phyloP scores from a whole-genome alignment of 1,140 invertebrate species.

The Drosophila carrolli region DNA sequence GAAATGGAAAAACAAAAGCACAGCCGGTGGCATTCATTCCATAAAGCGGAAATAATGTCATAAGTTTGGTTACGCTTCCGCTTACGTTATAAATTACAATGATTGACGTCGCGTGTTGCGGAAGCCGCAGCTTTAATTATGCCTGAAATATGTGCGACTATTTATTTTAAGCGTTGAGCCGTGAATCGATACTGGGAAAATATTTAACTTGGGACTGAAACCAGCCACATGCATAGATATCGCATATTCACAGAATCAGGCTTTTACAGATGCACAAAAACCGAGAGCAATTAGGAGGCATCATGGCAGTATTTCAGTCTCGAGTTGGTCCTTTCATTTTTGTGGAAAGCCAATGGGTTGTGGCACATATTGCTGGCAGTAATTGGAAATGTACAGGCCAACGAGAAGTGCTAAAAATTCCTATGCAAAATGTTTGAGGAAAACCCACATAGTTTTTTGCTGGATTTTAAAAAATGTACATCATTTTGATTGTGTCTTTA shows the following conservation, averaged over 20 bases:
- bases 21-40: slow-evolving; percentile 40
- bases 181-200: slow-evolving; percentile 23
- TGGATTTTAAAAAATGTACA: too few species aligned
- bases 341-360: slow-evolving; percentile 25
- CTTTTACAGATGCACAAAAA: slow-evolving; percentile 9
- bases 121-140: slow-evolving; percentile 34
- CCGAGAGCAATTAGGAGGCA: slow-evolving; percentile 29
- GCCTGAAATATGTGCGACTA: slow-evolving; percentile 41
- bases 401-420: not conserved
- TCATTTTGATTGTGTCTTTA: too few species aligned
- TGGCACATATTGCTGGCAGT: slow-evolving; percentile 6
- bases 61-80: slow-evolving; percentile 53
- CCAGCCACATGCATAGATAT: not conserved
- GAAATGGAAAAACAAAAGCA: slow-evolving; percentile 12
- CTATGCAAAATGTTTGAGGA: too few species aligned
- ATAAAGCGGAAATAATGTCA: slow-evolving; percentile 73
- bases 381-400: slow-evolving; percentile 12
- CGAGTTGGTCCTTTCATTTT: slow-evolving; percentile 6
- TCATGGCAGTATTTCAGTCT: not conserved
- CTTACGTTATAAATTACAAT: slow-evolving; percentile 66
- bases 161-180: slow-evolving; percentile 32
- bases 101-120: slow-evolving; percentile 65
- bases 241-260: slow-evolving; percentile 5
- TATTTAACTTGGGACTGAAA: slow-evolving; percentile 10
- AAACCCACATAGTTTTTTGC: too few species aligned